Evolutionary conservation across 1,140 invertebrate genomes (phyloP), one percentile per base, ranked within the genome.

Genomic region (Ceratina australensis): DNA sequence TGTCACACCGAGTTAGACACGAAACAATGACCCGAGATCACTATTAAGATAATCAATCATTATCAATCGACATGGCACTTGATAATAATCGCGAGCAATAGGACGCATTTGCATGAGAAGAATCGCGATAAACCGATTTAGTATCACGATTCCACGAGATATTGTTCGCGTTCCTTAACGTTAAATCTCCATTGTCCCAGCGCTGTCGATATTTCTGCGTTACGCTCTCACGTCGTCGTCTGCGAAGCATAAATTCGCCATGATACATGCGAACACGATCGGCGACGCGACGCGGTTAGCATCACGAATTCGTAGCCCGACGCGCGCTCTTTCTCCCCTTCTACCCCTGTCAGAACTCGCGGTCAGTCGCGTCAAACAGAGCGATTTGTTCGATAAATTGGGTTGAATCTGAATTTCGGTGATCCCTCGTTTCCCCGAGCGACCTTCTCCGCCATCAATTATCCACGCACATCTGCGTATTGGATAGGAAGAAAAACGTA

Each of bases 391-490:
- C 68, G 57, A 66, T 50, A 83, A 85, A 85, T 85, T 81, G 69
- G 75, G 71, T 81, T 84, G 63, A 85, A 85, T 84, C 74, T 79
- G 72, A 84, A 81, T 85, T 79, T 74, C 78, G 57, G 60, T 77
- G 52, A 42, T 73, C 67, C 8, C 33, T 28, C 52, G 72, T 59
- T 72, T 50, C 59, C 54, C 72, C 8, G 10, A 22, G 63, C 59
- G 50, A 68, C 56, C 72, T 54, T 24, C 0, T 42, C 63, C 28
- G 33, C 73, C 63, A 78, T 75, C 60, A 73, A 83, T 84, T 84
- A 72, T 76, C 24, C 60, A 26, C 47, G 49, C 24, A 57, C 56
- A 78, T 50, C 13, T 50, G 26, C 68, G 20, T 50, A 26, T n/a
- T n/a, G 52, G 16, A 13, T 2, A 24, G 59, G 61, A 68, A 69